Percentiles rank a stretch among this genome's conserved stretches.
Evolutionary conservation across 1,140 invertebrate species (phyloP).

Genomic region (Rhizoglyphus robini): DNA sequence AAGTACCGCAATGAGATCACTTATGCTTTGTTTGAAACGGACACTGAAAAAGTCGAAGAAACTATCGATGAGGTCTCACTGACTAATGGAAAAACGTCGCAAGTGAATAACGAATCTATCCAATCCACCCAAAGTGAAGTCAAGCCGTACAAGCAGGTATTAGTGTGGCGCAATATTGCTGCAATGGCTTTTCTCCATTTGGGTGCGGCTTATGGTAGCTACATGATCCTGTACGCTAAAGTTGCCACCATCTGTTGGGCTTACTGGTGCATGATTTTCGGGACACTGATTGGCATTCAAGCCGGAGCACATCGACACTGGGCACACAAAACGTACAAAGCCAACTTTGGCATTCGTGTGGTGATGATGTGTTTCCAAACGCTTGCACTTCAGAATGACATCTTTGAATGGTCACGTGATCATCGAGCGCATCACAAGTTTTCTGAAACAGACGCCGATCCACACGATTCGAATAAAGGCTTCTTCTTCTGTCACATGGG

Average conservation of each 20-base stretch:
- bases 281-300: slow-evolving; percentile 56
- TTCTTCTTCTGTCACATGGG: slow-evolving; percentile 94
- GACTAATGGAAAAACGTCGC: background rate
- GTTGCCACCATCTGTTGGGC: background rate
- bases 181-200: background rate
- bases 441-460: slow-evolving; percentile 70
- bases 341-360: slow-evolving; percentile 31
- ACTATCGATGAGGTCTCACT: background rate
- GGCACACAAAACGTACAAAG: slow-evolving; percentile 44
- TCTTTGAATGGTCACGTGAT: slow-evolving; percentile 80
- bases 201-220: background rate
- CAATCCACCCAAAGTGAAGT: background rate
- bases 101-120: background rate
- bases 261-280: background rate
- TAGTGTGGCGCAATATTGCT: background rate
- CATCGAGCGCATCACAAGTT: slow-evolving; percentile 93
- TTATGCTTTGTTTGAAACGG: background rate
- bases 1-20: background rate
- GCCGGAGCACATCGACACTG: slow-evolving; percentile 36
- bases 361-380: slow-evolving; percentile 39
- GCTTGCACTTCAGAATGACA: slow-evolving; percentile 54
- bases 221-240: background rate
- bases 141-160: background rate
- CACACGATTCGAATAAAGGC: slow-evolving; percentile 77
- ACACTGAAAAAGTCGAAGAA: background rate